Conservation (phyloP, 2,113 vertebrate species). For the Ailurus styani region DNA sequence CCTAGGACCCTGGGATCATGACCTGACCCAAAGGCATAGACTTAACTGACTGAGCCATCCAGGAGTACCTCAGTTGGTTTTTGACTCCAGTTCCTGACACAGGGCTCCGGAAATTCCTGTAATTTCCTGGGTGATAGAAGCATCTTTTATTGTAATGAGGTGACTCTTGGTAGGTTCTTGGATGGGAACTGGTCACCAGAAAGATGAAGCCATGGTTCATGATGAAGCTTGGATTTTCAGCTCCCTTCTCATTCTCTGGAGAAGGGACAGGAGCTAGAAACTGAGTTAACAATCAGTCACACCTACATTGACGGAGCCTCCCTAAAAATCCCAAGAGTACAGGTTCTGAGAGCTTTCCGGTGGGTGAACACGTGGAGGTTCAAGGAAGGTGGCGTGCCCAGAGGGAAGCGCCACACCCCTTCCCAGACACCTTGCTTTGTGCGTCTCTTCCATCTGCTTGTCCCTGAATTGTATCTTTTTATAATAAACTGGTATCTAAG, state of each 20-base stretch:
- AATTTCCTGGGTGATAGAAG: neutral
- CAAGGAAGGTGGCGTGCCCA: rapidly evolving
- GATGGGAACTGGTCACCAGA: neutral
- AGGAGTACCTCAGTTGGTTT: neutral
- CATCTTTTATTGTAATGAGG: neutral
- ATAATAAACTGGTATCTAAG: neutral
- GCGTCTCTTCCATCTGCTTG: neutral
- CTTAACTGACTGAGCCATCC: too few relatives aligned
- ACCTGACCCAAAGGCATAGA: neutral
- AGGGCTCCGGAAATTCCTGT: neutral
- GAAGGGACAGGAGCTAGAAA: neutral
- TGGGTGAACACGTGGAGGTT: neutral
- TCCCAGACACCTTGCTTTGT: neutral
- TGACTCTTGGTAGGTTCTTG: neutral
- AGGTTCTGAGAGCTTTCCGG: neutral
- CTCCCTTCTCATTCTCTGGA: neutral
- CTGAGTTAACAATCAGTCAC: neutral
- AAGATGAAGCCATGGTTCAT: neutral
- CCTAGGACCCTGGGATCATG: neutral
- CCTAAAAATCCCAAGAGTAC: neutral
- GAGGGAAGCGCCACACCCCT: neutral
- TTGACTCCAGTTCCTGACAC: neutral
- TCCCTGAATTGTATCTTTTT: neutral
- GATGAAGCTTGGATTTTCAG: neutral
- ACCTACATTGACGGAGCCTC: neutral